Percentiles rank a stretch among this genome's conserved stretches.
These are phyloP conservation scores for Notocelia uddmanniana DNA, from an alignment of 2,888 invertebrate genomes.

Conservation along the genomic window DNA sequence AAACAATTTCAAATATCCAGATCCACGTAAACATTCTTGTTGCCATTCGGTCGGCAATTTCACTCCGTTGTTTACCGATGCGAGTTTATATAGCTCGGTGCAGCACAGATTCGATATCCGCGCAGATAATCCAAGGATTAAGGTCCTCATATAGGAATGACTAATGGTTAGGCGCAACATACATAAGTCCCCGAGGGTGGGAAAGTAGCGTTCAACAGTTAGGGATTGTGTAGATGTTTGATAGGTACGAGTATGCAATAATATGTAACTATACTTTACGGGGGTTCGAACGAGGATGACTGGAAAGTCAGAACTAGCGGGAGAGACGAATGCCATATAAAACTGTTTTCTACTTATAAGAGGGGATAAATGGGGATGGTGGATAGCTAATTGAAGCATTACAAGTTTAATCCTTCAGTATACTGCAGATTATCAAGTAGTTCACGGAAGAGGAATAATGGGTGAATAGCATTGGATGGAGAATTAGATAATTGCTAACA, in stretches of 20 bases:
- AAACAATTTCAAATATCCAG: conserved; percentile 66
- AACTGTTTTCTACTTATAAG: neutral
- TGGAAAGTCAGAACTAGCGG: neutral
- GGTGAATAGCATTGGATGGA: too few relatives aligned
- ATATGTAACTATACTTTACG: neutral
- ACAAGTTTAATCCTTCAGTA: neutral
- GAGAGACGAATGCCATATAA: neutral
- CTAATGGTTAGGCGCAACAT: conserved; percentile 39
- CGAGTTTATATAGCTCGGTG: conserved; percentile 57
- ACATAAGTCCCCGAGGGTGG: neutral
- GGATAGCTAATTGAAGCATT: neutral
- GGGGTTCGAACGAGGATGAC: neutral
- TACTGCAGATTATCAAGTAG: neutral
- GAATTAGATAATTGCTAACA: too few relatives aligned
- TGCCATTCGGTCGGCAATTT: conserved; percentile 62
- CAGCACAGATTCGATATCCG: conserved; percentile 59
- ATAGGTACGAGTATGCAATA: neutral
- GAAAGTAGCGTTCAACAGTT: neutral
- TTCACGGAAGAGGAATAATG: neutral
- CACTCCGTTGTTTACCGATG: conserved; percentile 59
- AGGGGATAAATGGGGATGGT: too few relatives aligned
- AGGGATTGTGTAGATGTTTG: neutral
- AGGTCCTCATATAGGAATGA: conserved; percentile 36
- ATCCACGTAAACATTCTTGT: conserved; percentile 69
- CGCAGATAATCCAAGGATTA: conserved; percentile 48